These are phyloP conservation scores for Xiphophorus couchianus DNA, from an alignment of 2,113 vertebrate species.

Conservation along the genomic window DNA sequence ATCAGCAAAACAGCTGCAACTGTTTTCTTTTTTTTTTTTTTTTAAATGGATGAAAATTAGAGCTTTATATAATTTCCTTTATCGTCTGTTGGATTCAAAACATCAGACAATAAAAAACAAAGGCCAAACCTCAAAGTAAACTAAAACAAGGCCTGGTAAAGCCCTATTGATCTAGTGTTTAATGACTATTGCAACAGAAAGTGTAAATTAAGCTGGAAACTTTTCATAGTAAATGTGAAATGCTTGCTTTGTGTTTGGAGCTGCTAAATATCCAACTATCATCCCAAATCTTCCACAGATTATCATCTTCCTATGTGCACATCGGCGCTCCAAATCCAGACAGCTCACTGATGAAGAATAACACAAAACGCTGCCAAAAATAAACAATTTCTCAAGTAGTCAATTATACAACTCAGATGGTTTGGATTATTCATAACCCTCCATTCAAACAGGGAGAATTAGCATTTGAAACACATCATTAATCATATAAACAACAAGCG, in stretches of 20 bases:
- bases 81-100: too few species aligned
- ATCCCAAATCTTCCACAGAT: not conserved
- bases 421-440: slow-evolving; percentile 61
- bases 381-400: slow-evolving; percentile 64
- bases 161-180: not conserved
- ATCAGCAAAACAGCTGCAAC: not conserved
- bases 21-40: not conserved
- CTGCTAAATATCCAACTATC: not conserved
- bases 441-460: slow-evolving; percentile 44
- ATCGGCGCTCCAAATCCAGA: slow-evolving; percentile 33
- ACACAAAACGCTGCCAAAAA: slow-evolving; percentile 43
- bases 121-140: not conserved
- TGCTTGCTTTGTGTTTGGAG: not conserved
- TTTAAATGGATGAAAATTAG: too few species aligned
- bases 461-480: slow-evolving; percentile 59
- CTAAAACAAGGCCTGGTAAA: not conserved
- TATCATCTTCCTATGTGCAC: not conserved
- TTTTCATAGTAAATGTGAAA: not conserved
- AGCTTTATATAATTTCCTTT: too few species aligned
- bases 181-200: not conserved
- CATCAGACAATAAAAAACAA: too few species aligned
- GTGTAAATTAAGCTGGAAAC: not conserved
- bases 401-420: slow-evolving; percentile 58
- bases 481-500: slow-evolving; percentile 52
- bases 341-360: slow-evolving; percentile 40